A percentile compares a stretch with the other conserved stretches of the same genome.
Evolutionary conservation across 2,888 invertebrate species (phyloP).

Genomic region (Pherbina coryleti): DNA sequence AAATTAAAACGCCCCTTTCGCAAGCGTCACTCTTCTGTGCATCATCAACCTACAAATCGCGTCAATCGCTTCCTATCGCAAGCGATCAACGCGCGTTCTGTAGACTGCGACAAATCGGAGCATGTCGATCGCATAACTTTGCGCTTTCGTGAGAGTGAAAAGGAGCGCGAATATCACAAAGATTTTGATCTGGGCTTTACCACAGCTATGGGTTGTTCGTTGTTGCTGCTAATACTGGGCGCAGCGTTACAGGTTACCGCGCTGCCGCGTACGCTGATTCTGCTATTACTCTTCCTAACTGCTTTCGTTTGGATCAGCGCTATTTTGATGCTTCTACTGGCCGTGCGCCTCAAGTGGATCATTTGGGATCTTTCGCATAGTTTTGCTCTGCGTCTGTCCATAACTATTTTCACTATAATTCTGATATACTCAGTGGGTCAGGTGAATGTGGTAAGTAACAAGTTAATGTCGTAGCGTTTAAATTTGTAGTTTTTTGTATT

Average conservation of each 20-base stretch:
- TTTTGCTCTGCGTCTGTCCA: constrained; percentile 84
- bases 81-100: constrained; percentile 90
- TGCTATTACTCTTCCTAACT: constrained; percentile 86
- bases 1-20: constrained; percentile 89
- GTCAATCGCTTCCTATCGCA: constrained; percentile 93
- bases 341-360: constrained; percentile 85
- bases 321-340: constrained; percentile 85
- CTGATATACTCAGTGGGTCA: constrained; percentile 90
- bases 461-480: background rate
- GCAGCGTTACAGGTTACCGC: constrained; percentile 83
- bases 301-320: constrained; percentile 93
- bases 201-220: constrained; percentile 82
- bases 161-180: constrained; percentile 90
- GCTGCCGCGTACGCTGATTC: constrained; percentile 85
- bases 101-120: constrained; percentile 89
- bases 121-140: constrained; percentile 89
- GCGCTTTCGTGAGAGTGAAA: constrained; percentile 86
- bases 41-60: constrained; percentile 90
- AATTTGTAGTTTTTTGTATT: background rate
- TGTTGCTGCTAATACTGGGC: constrained; percentile 80
- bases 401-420: constrained; percentile 88
- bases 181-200: constrained; percentile 89
- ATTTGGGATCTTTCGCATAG: constrained; percentile 89
- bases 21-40: constrained; percentile 87
- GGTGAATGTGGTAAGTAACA: constrained; percentile 87